These are phyloP conservation scores for Ichneumon xanthorius DNA, from an alignment of 2,888 invertebrate genomes.

Conservation along the genomic window DNA sequence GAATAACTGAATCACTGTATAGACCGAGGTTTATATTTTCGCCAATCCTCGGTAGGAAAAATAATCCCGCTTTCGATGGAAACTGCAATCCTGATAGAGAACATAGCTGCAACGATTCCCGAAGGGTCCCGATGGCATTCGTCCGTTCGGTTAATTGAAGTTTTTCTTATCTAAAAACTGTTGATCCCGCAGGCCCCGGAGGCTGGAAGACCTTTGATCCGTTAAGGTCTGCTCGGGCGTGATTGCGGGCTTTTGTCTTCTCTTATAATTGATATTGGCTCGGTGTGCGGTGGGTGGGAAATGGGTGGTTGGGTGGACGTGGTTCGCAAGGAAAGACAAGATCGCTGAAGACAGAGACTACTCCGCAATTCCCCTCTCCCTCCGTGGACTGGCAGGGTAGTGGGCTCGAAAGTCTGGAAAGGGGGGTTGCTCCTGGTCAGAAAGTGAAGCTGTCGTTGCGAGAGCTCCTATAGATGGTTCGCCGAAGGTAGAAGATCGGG, in stretches of 20 bases:
- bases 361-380: neutral
- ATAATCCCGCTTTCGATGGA: conserved; percentile 49
- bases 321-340: conserved; percentile 60
- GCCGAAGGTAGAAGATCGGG: conserved; percentile 69
- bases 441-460: conserved; percentile 68
- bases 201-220: conserved; percentile 80
- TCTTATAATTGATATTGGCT: conserved; percentile 85
- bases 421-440: conserved; percentile 61
- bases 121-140: conserved; percentile 51
- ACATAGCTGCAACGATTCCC: conserved; percentile 39
- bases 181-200: conserved; percentile 78
- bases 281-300: conserved; percentile 60
- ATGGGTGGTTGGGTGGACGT: neutral
- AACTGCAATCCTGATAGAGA: conserved; percentile 3
- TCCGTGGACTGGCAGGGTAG: conserved; percentile 1
- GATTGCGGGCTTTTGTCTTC: conserved; percentile 84
- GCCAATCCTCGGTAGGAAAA: conserved; percentile 69
- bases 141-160: conserved; percentile 81
- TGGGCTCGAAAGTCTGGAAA: conserved; percentile 51
- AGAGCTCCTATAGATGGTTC: conserved; percentile 48
- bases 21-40: conserved; percentile 66
- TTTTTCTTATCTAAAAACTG: conserved; percentile 84
- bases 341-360: conserved; percentile 58
- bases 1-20: neutral
- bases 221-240: conserved; percentile 82